phyloP scores from a whole-genome alignment of 2,113 vertebrate species.

The Macaca nemestrina region DNA sequence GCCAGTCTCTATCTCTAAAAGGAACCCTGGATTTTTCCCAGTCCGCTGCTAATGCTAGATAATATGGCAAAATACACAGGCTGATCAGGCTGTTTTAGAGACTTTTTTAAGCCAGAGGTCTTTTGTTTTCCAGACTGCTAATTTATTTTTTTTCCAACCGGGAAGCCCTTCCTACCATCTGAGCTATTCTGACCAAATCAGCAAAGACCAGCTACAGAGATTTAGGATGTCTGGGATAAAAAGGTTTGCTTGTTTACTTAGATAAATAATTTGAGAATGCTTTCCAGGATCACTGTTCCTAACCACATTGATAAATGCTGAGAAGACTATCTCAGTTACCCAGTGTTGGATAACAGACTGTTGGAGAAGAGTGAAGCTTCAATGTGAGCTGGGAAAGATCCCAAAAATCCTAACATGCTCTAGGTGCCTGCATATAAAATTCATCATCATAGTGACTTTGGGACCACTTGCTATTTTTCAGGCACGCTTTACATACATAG shows the following conservation, averaged over 20 bases:
- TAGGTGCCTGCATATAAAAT: background rate
- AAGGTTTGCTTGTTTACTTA: slow-evolving; percentile 41
- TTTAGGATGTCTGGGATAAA: slow-evolving; percentile 41
- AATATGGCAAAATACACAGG: slow-evolving; percentile 2
- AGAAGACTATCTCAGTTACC: background rate
- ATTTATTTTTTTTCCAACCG: background rate
- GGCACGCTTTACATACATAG: background rate
- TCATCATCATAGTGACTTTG: background rate
- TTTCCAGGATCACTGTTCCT: background rate
- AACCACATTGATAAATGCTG: background rate
- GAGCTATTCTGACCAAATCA: slow-evolving; percentile 55
- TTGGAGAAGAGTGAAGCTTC: background rate
- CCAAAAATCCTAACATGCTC: background rate
- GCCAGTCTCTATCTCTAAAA: background rate
- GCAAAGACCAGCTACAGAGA: slow-evolving; percentile 2
- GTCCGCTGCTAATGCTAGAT: background rate
- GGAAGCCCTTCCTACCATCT: slow-evolving; percentile 50
- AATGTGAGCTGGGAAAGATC: background rate
- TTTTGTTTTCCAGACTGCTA: slow-evolving; percentile 48
- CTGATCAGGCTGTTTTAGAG: background rate
- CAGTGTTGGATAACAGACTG: background rate
- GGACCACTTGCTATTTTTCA: background rate
- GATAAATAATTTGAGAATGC: slow-evolving; percentile 16
- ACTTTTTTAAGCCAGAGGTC: background rate
- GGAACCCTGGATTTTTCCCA: slow-evolving; percentile 22